phyloP scores from a whole-genome alignment of 2,797 vertebrate genomes.

The Valencia hispanica region DNA sequence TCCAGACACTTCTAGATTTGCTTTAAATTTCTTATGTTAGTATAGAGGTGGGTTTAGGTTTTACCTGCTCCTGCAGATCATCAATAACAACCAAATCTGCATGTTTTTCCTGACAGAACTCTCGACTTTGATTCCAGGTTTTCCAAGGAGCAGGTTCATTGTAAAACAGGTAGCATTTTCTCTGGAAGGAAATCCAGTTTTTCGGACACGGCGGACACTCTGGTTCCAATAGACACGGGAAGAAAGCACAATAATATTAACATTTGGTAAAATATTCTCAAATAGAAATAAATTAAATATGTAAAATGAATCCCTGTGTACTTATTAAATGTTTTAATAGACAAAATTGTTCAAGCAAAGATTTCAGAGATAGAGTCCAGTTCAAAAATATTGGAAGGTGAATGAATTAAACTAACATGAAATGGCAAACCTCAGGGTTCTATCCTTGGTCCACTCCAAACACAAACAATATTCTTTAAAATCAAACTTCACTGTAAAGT shows the following conservation, averaged over 20 bases:
- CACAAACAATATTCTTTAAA: neutral
- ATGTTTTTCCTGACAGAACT: fast-evolving
- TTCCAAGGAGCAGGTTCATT: fast-evolving
- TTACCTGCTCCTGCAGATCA: slow-evolving; percentile 63
- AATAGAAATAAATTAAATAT: neutral
- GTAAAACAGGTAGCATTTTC: slow-evolving; percentile 67
- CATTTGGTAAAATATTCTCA: neutral
- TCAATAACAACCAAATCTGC: slow-evolving; percentile 60
- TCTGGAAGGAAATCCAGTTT: slow-evolving; percentile 55
- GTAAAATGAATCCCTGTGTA: neutral
- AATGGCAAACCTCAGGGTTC: neutral
- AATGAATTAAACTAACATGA: neutral
- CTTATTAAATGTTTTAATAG: neutral
- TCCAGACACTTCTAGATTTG: neutral
- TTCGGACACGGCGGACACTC: slow-evolving; percentile 55
- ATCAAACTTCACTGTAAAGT: neutral
- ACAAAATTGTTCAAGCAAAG: neutral
- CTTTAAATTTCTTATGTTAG: neutral
- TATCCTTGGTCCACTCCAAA: neutral
- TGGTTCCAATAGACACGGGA: neutral
- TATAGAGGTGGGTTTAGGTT: neutral
- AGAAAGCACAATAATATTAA: neutral
- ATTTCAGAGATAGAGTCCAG: neutral
- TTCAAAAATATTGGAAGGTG: neutral
- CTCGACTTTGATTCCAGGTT: fast-evolving